Conservation (phyloP, 2,113 vertebrate genomes). For the Oreochromis aureus region DNA sequence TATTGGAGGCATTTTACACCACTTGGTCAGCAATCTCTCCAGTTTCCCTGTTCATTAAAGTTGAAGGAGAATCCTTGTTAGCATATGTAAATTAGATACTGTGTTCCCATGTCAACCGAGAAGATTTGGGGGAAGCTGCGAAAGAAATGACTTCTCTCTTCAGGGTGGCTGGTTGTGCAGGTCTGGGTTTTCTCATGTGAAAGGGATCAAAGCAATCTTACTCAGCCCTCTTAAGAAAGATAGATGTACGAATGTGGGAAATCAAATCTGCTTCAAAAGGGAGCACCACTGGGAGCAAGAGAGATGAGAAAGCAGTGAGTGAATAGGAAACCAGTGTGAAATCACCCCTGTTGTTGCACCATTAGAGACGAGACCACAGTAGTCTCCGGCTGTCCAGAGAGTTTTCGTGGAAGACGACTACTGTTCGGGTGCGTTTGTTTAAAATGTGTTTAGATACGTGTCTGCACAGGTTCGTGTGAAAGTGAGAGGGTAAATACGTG, state of each 20-base stretch:
- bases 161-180: constrained; percentile 36
- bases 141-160: constrained; percentile 36
- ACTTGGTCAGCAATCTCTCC: background rate
- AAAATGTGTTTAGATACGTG: background rate
- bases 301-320: constrained; percentile 34
- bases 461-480: background rate
- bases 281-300: constrained; percentile 32
- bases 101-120: constrained; percentile 45
- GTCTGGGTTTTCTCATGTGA: constrained; percentile 37
- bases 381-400: constrained; percentile 12
- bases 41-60: constrained; percentile 12
- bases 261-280: constrained; percentile 55
- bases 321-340: constrained; percentile 47
- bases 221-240: constrained; percentile 49
- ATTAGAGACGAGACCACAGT: constrained; percentile 18
- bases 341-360: constrained; percentile 26
- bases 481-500: background rate
- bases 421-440: background rate
- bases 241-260: constrained; percentile 49
- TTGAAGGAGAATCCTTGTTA: constrained; percentile 11
- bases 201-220: constrained; percentile 55
- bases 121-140: constrained; percentile 5
- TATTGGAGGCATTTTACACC: background rate
- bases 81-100: constrained; percentile 21
- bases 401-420: background rate